Evolutionary conservation across 2,113 vertebrate genomes (phyloP).

Genomic region (Cephalophus harveyi): DNA sequence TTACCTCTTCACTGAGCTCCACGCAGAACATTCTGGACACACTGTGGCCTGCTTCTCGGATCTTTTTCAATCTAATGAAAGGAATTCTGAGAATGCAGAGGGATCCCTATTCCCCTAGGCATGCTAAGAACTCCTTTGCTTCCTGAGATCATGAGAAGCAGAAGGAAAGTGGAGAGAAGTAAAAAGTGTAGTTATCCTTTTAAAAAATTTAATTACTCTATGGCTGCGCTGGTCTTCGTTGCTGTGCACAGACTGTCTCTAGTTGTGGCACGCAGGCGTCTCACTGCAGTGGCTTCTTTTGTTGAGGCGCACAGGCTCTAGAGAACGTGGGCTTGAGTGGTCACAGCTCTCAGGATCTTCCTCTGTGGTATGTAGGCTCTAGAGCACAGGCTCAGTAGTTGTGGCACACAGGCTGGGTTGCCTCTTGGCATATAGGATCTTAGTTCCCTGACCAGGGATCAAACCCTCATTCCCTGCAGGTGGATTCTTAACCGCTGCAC

Average conservation of each 20-base stretch:
- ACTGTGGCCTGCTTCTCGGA: not conserved
- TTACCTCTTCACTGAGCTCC: not conserved
- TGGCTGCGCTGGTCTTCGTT: not conserved
- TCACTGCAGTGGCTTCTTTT: not conserved
- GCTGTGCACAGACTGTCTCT: not conserved
- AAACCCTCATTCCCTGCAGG: not conserved
- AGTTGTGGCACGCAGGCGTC: fast-evolving
- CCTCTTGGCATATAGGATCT: not conserved
- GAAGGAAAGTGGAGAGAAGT: not conserved
- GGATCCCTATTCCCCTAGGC: not conserved
- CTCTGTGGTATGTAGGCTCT: not conserved
- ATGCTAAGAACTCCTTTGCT: not conserved
- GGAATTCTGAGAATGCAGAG: not conserved
- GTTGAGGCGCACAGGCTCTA: not conserved
- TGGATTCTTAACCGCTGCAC: not conserved
- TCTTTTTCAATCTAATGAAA: not conserved
- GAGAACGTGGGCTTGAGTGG: not conserved
- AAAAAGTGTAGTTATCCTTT: not conserved
- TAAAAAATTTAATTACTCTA: not conserved
- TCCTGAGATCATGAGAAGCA: not conserved
- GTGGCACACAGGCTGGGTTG: not conserved
- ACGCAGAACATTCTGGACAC: not conserved
- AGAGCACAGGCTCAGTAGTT: not conserved
- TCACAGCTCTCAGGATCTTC: not conserved
- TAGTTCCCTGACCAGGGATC: not conserved